These are phyloP conservation scores for Drosophila azteca DNA, from an alignment of 1,140 invertebrate genomes.

Conservation along the genomic window DNA sequence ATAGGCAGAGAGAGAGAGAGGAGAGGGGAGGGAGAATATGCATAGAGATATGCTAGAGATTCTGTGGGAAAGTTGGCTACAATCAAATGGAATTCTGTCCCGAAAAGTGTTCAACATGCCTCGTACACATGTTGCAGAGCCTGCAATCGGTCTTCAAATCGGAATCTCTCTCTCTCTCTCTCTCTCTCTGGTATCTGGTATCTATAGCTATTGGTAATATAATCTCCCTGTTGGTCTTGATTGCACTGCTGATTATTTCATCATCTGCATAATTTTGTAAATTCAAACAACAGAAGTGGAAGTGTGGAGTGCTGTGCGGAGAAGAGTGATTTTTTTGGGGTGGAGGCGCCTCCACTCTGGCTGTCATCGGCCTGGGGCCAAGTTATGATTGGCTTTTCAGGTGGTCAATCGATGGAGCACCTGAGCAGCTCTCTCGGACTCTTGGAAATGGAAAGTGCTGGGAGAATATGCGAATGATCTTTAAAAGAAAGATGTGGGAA, in stretches of 20 bases:
- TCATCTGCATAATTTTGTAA: slow-evolving; percentile 75
- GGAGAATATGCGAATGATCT: slow-evolving; percentile 1
- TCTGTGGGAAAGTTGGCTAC: slow-evolving; percentile 77
- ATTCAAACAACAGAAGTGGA: slow-evolving; percentile 56
- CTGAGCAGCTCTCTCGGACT: too few relatives aligned
- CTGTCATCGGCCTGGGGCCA: slow-evolving; percentile 49
- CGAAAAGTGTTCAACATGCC: slow-evolving; percentile 67
- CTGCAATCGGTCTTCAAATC: slow-evolving; percentile 42
- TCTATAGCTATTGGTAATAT: slow-evolving; percentile 57
- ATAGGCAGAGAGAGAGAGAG: too few relatives aligned
- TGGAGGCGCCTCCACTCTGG: slow-evolving; percentile 7
- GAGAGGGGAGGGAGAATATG: neutral
- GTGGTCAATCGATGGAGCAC: slow-evolving; percentile 14
- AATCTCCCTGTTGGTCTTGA: slow-evolving; percentile 61
- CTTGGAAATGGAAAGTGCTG: slow-evolving; percentile 59
- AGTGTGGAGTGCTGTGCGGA: slow-evolving; percentile 52
- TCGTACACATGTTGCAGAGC: slow-evolving; percentile 67
- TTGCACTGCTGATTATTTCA: slow-evolving; percentile 79
- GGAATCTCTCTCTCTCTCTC: slow-evolving; percentile 39
- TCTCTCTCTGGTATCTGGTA: neutral
- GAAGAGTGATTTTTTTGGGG: slow-evolving; percentile 56
- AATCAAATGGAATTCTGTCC: slow-evolving; percentile 76
- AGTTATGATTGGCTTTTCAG: slow-evolving; percentile 62
- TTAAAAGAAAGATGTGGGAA: neutral
- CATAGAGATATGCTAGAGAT: slow-evolving; percentile 50